A percentile compares a stretch with the other conserved stretches of the same genome.
These are phyloP conservation scores for Urocynchramus pylzowi DNA, from an alignment of 2,113 vertebrate genomes.

Conservation along the genomic window DNA sequence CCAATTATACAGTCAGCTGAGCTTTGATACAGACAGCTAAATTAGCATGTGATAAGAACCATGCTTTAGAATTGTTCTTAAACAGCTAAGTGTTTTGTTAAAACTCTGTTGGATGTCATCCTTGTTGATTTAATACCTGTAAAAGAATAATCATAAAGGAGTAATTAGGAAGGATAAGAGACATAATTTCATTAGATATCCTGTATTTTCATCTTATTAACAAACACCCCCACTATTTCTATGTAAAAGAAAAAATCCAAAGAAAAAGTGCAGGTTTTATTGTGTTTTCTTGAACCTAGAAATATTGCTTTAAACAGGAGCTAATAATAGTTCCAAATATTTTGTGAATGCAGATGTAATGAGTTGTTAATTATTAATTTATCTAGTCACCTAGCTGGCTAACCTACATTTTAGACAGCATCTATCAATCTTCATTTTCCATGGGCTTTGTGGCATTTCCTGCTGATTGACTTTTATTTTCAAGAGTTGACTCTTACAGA, in stretches of 20 bases:
- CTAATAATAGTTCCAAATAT: neutral
- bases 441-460: neutral
- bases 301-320: neutral
- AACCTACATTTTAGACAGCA: neutral
- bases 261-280: neutral
- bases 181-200: neutral
- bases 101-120: neutral
- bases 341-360: neutral
- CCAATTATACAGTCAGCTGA: neutral
- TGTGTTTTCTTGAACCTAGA: neutral
- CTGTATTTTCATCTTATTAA: neutral
- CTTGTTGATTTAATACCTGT: neutral
- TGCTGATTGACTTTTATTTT: neutral
- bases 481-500: neutral
- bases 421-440: neutral
- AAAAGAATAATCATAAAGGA: neutral
- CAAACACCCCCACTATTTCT: fast-evolving
- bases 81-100: neutral
- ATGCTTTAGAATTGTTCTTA: neutral
- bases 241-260: neutral
- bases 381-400: neutral
- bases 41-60: neutral
- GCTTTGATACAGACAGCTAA: neutral
- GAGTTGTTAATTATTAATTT: neutral
- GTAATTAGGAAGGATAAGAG: neutral